Conservation (phyloP, 1,140 invertebrate genomes). For the Schlechtendalia chinensis region DNA sequence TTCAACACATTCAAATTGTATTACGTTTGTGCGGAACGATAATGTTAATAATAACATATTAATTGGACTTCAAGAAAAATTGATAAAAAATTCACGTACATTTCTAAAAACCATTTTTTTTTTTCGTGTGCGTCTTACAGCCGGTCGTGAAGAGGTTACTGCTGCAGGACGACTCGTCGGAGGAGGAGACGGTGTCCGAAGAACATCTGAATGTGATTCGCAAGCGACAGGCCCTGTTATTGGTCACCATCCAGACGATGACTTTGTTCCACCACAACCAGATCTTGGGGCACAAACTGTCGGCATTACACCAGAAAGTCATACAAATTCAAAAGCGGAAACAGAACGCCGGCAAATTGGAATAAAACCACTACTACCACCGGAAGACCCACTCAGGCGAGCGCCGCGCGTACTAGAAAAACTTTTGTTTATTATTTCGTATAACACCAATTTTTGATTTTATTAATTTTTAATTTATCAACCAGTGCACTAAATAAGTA, state of each 20-base stretch:
- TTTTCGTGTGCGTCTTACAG: background rate
- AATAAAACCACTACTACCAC: background rate
- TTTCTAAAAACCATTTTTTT: background rate
- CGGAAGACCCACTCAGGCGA: no score
- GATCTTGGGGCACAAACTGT: slow-evolving; percentile 21
- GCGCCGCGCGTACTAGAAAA: no score
- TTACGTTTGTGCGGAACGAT: no score
- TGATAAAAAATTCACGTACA: no score
- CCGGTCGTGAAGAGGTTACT: background rate
- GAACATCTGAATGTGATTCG: slow-evolving; percentile 26
- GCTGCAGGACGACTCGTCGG: background rate
- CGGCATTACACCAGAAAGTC: background rate
- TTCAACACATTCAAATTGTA: no score
- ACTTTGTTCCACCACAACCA: slow-evolving; percentile 17
- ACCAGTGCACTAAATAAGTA: no score
- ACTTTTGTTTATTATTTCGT: no score
- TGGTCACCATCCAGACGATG: slow-evolving; percentile 37
- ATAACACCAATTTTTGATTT: background rate
- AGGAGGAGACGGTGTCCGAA: background rate
- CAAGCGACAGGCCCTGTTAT: slow-evolving; percentile 17
- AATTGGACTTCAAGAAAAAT: no score
- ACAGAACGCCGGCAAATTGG: background rate
- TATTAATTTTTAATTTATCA: no score
- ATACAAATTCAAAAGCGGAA: background rate
- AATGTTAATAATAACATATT: no score